Conservation (phyloP, 2,888 invertebrate species). For the Dendrolimus pini region DNA sequence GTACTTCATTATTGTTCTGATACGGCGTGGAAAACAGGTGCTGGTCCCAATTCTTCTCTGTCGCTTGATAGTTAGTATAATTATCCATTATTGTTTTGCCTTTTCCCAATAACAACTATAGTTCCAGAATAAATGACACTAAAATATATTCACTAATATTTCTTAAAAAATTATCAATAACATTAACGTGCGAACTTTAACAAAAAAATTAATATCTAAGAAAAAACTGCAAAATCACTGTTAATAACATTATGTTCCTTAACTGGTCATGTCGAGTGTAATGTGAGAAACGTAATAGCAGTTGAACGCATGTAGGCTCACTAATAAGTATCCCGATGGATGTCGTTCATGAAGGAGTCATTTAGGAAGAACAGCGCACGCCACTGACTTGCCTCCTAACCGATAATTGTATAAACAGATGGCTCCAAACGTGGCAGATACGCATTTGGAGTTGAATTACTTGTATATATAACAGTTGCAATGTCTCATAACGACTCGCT, state of each 20-base stretch:
- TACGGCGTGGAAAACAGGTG: slow-evolving; percentile 37
- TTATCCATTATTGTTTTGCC: slow-evolving; percentile 42
- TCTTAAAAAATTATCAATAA: too few relatives aligned
- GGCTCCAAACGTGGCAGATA: slow-evolving; percentile 48
- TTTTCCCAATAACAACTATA: too few relatives aligned
- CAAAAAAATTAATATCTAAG: too few relatives aligned
- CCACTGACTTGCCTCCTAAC: slow-evolving; percentile 64
- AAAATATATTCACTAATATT: too few relatives aligned
- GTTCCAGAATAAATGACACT: too few relatives aligned
- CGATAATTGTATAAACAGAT: slow-evolving; percentile 76
- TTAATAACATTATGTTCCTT: neutral
- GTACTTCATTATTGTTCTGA: slow-evolving; percentile 38
- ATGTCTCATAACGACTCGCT: too few relatives aligned
- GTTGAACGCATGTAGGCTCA: slow-evolving; percentile 37
- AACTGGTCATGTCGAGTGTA: slow-evolving; percentile 12
- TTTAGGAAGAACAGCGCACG: slow-evolving; percentile 74
- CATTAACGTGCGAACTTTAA: too few relatives aligned
- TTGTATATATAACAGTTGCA: neutral
- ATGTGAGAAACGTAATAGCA: slow-evolving; percentile 53
- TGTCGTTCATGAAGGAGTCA: slow-evolving; percentile 68
- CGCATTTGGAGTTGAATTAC: slow-evolving; percentile 24
- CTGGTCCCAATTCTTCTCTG: slow-evolving; percentile 52
- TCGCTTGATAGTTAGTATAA: slow-evolving; percentile 47
- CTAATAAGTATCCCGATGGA: slow-evolving; percentile 63
- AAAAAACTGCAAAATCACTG: slow-evolving; percentile 1